A percentile compares a stretch with the other conserved stretches of the same genome.
Conservation (phyloP, 2,888 invertebrate genomes). For the Monochamus alternatus region DNA sequence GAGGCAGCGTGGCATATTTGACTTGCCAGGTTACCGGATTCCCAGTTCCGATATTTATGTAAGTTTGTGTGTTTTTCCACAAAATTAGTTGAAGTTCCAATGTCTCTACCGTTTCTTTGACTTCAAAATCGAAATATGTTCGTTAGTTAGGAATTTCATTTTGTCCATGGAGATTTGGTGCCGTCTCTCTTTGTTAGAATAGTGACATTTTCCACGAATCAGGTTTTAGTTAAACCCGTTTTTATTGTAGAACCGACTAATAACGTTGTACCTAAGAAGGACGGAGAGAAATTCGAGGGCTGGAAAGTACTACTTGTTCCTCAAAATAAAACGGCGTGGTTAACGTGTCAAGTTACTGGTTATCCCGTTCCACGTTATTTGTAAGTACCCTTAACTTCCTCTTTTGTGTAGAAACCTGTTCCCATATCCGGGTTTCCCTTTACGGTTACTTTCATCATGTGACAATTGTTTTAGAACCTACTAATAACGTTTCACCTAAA, state of each 20-base stretch:
- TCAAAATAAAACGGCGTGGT: constrained; percentile 73
- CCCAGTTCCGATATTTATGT: constrained; percentile 73
- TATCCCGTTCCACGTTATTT: constrained; percentile 81
- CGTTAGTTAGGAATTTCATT: too few species aligned
- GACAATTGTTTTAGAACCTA: constrained; percentile 69
- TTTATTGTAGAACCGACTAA: constrained; percentile 73
- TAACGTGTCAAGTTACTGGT: constrained; percentile 81
- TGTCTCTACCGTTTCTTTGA: too few species aligned
- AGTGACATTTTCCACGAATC: background rate
- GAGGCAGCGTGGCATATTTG: constrained; percentile 74
- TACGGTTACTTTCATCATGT: background rate
- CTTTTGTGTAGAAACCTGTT: background rate
- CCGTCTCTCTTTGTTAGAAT: too few species aligned
- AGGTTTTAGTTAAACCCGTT: background rate
- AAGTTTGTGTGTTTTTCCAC: constrained; percentile 52
- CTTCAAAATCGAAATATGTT: too few species aligned
- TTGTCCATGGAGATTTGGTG: too few species aligned
- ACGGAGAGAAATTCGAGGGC: constrained; percentile 72
- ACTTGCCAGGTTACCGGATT: constrained; percentile 75
- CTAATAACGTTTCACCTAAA: constrained; percentile 77
- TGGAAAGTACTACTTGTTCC: constrained; percentile 77
- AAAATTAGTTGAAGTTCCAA: too few species aligned
- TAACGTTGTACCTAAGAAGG: constrained; percentile 77
- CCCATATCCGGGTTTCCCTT: constrained; percentile 51
- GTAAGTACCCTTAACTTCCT: constrained; percentile 71